phyloP scores from a whole-genome alignment of 2,888 invertebrate species.

The Nycteola revayana region DNA sequence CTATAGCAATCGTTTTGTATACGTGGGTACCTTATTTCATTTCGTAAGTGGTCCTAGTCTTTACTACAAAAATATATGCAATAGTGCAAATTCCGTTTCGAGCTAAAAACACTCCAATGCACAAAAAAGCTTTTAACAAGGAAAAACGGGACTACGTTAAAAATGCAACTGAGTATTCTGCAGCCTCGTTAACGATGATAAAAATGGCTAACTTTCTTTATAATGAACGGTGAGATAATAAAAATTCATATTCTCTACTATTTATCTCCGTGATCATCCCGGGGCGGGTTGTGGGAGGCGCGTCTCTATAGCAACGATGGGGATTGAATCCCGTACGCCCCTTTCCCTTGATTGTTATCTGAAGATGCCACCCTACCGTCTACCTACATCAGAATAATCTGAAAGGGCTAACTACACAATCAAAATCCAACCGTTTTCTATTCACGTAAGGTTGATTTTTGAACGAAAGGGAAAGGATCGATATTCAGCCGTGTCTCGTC shows the following conservation, averaged over 20 bases:
- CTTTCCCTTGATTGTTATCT: slow-evolving; percentile 74
- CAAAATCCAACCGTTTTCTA: slow-evolving; percentile 43
- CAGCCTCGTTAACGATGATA: slow-evolving; percentile 55
- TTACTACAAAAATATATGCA: too few species aligned
- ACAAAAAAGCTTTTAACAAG: too few species aligned
- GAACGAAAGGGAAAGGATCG: slow-evolving; percentile 37
- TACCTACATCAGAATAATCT: slow-evolving; percentile 64
- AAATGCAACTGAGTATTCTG: slow-evolving; percentile 38
- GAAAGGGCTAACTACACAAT: slow-evolving; percentile 66
- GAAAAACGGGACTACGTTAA: slow-evolving; percentile 27
- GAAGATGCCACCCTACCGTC: slow-evolving; percentile 69
- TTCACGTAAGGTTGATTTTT: slow-evolving; percentile 34
- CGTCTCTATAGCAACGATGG: slow-evolving; percentile 69
- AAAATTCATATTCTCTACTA: slow-evolving; percentile 74
- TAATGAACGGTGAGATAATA: slow-evolving; percentile 75
- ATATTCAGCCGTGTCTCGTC: slow-evolving; percentile 39
- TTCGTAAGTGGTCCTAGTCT: too few species aligned
- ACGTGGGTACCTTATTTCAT: too few species aligned
- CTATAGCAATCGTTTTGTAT: too few species aligned
- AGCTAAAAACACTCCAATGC: too few species aligned
- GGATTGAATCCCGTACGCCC: slow-evolving; percentile 68
- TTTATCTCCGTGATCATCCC: slow-evolving; percentile 69
- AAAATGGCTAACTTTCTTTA: slow-evolving; percentile 58
- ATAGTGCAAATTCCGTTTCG: too few species aligned
- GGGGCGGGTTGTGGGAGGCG: slow-evolving; percentile 64